Base-by-base conservation (phyloP, 2,113 vertebrate genomes). In the Eira barbara region DNA sequence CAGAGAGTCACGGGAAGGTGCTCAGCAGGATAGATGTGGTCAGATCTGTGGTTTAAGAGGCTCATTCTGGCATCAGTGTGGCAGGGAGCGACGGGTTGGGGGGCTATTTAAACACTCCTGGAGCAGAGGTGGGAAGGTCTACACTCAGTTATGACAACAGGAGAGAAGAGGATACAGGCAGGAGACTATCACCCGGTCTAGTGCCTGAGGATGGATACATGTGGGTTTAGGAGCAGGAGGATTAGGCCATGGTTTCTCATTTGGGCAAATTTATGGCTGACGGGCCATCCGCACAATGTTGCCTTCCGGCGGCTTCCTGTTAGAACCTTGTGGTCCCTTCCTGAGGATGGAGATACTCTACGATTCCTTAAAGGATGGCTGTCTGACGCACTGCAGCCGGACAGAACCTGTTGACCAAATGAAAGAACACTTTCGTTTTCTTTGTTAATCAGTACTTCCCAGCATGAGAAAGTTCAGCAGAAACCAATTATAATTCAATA, bases 401-500 rank as follows among this genome's bases (percentile, higher is more conserved):
- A 85, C 42, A 78, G 76, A 95, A 34, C 36, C 69, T 57, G 13
- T 34, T 31, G 52, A 47, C 81, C 71, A 85, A 94, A 63, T 57
- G 85, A 97, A 95, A 96, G 82, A 78, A 82, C 59, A 69, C 61
- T 36, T 79, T 95, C 36, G 49, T 82, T 86, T 85, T 88, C 73
- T 93, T 79, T 89, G 52, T 82, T 93, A 91, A 95, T 74, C 81
- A 89, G 65, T 80, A 69, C 79, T 87, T 96, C 74, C 45, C 74
- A 96, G 84, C 69, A 84, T 73, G 34, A 95, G 89, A 84, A 92
- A 45, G 21, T 61, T 92, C 89, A 96, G 55, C 90, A 96, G 92
- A 97, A 97, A 96, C 74, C 86, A 96, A 92, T 96, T 94, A 91
- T 31, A 92, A 96, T 96, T 96, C 91, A 92, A 57, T 90, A 87